Evolutionary conservation across 2,113 vertebrate species (phyloP).

Genomic region (Neotoma lepida): DNA sequence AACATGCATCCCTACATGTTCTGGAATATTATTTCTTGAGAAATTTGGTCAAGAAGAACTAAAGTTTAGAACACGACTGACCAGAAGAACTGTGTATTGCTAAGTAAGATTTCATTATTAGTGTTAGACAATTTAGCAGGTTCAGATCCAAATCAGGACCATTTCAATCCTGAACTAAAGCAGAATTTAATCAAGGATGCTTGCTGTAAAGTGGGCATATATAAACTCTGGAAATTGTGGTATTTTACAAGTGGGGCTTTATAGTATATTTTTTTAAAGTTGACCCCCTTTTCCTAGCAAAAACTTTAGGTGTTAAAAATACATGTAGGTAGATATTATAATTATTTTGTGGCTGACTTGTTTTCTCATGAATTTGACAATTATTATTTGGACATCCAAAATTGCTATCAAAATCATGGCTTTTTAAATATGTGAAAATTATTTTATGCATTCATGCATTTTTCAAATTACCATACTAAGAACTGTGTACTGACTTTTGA

Average conservation of each 20-base stretch:
- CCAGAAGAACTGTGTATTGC: background rate
- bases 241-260: background rate
- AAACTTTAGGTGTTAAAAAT: background rate
- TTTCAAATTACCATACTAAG: background rate
- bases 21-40: background rate
- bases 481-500: background rate
- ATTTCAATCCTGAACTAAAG: background rate
- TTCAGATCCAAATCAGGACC: background rate
- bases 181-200: background rate
- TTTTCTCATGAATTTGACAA: background rate
- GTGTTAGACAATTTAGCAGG: background rate
- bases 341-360: background rate
- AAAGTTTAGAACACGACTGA: background rate
- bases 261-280: background rate
- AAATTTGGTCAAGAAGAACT: conserved; percentile 12
- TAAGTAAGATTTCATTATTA: background rate
- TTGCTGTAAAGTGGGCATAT: background rate
- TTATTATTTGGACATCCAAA: background rate
- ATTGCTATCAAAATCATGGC: background rate
- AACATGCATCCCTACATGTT: background rate
- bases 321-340: background rate
- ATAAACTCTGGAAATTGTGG: background rate
- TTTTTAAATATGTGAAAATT: conserved; percentile 14
- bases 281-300: background rate
- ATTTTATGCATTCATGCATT: background rate